Evolutionary conservation across 2,113 vertebrate genomes (phyloP), one percentile per base, ranked within the genome.

Genomic region (Oreocharis arfaki): DNA sequence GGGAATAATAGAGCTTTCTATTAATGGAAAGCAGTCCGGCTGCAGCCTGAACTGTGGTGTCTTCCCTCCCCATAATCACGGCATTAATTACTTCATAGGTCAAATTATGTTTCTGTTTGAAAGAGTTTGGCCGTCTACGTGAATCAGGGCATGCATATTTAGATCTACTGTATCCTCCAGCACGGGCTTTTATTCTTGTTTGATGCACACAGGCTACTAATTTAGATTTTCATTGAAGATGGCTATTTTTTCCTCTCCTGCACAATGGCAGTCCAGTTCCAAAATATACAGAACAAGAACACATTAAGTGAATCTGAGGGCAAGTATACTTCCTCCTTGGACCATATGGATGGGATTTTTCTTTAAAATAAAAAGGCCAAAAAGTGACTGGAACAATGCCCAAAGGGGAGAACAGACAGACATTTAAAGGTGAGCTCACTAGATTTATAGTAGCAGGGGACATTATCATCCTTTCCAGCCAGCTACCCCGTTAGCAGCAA

Each of bases 361-460:
- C 81, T 93, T 93, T 88, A 94, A 96, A 97, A 96, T 87, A 95
- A 92, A 95, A 95, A 94, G 96, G 93, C 73, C 79, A 91, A 95
- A 96, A 95, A 91, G 70, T 91, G 87, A 93, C 86, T 95, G 92
- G 84, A 92, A 93, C 76, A 94, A 95, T 86, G 86, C 80, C 96
- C 92, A 95, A 93, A 97, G 83, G 91, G 94, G 88, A 94, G 90
- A 96, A 89, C 79, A 90, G 86, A 92, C 76, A 96, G 93, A 56
- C 64, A 74, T 77, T 94, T 89, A 95, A 95, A 96, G 87, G 91
- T 82, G 93, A 91, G 84, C 93, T 96, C 91, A 83, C 96, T 90
- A 91, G 89, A 96, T 96, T 97, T 90, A 86, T 85, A 92, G 87
- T 63, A 89, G 65, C 75, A 90, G 77, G 63, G 95, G 76, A 77